Evolutionary conservation across 2,797 vertebrate genomes (phyloP), one percentile per base, ranked within the genome.

Genomic region (Balearica regulorum): DNA sequence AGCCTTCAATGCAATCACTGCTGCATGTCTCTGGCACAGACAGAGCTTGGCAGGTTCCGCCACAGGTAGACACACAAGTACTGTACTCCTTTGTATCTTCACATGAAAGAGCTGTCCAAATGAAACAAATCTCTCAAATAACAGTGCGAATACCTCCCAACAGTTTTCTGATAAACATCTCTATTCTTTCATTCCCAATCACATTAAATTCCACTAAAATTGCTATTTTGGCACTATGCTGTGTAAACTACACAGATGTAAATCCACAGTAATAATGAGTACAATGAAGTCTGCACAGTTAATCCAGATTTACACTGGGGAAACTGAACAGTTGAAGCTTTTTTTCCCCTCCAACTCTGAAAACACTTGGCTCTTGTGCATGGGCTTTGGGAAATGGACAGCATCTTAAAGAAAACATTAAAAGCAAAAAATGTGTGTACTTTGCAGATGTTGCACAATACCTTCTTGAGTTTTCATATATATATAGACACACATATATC

Each of bases 1-100:
- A 99, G 73, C 99, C 99, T 96, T 99, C 99, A 89, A 99, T 98
- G 93, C 99, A 99, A 55, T 98, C 98, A 76, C 97, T 97, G 68
- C 96, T 98, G 93, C 99, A 99, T 49, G 87, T 97, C 92, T 98
- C 99, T 31, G 98, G 98, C 78, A 97, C 44, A 8, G 99, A 98
- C 53, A 99, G 97, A 26, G 98, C 97, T 77, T 98, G 98, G 98
- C 99, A 99, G 16, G 98, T 99, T 19, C 98, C 98, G 80, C 98
- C 98, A 97, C 99, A 99, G 22, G 97, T 98, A 37, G 98, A 98
- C 91, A 99, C 98, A 48, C 99, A 99, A 54, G 98, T 98, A 80
- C 98, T 99, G 31, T 99, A 99, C 94, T 99, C 98, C 98, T 99
- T 99, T 94, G 98, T 99, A 75, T 97, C 96, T 8, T 98, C 98